These are phyloP conservation scores for Lycodopsis pacificus DNA, from an alignment of 2,797 vertebrate species.

Conservation along the genomic window DNA sequence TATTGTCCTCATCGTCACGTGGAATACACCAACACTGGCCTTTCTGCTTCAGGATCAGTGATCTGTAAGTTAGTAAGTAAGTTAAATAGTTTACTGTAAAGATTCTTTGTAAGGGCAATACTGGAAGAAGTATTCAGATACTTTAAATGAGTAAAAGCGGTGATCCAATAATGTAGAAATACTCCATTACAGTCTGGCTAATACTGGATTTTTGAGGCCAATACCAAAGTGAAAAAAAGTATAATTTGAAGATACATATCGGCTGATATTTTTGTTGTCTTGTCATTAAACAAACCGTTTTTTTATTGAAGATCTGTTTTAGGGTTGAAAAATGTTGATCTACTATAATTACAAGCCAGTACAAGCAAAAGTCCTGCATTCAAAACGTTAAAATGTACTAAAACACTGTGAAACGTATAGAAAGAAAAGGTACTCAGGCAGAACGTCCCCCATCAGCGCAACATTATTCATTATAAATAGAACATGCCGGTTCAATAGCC, in stretches of 20 bases:
- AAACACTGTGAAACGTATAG: background rate
- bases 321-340: no score
- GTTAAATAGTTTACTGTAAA: background rate
- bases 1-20: background rate
- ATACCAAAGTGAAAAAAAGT: no score
- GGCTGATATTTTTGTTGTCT: no score
- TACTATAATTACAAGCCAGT: background rate
- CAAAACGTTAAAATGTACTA: background rate
- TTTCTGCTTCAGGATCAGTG: background rate
- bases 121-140: background rate
- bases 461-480: background rate
- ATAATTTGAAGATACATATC: no score
- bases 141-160: background rate
- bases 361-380: background rate
- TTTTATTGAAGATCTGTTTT: no score
- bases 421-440: background rate
- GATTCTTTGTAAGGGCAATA: background rate
- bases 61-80: background rate
- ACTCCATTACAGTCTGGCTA: background rate
- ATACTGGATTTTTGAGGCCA: background rate
- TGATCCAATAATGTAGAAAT: background rate
- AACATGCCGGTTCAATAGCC: background rate
- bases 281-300: no score
- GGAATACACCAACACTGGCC: background rate
- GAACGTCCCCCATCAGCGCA: background rate